These are phyloP conservation scores for Sylvicapra grimmia DNA, from an alignment of 2,113 vertebrate genomes.

Conservation along the genomic window DNA sequence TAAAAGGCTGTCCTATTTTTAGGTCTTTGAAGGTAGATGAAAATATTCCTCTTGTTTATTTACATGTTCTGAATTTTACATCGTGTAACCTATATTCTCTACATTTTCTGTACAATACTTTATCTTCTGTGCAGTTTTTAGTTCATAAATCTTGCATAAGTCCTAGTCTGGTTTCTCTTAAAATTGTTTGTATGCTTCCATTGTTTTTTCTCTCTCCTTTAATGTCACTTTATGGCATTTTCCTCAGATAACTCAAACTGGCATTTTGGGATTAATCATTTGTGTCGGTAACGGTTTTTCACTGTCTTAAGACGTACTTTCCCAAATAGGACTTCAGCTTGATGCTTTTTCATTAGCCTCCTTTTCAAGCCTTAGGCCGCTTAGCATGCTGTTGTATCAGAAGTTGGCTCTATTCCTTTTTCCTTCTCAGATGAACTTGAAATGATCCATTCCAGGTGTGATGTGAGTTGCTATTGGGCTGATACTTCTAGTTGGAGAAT, in stretches of 20 bases:
- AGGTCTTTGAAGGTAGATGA: not conserved
- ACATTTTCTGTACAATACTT: not conserved
- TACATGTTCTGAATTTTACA: not conserved
- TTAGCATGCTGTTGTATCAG: not conserved
- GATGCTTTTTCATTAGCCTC: not conserved
- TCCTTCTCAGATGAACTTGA: not conserved
- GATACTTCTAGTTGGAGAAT: not conserved
- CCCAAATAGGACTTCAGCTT: not conserved
- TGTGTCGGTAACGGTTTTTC: not conserved
- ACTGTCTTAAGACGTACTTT: not conserved
- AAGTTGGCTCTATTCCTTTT: not conserved
- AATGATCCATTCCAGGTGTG: not conserved
- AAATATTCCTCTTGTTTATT: not conserved
- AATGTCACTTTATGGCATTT: not conserved
- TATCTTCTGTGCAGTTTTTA: not conserved
- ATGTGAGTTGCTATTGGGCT: not conserved
- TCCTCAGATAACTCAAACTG: not conserved
- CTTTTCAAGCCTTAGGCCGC: not conserved
- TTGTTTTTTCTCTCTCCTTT: not conserved
- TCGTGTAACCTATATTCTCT: not conserved
- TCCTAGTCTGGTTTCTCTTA: not conserved
- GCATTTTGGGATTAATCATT: constrained; percentile 15
- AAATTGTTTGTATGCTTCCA: not conserved
- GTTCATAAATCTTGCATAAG: not conserved
- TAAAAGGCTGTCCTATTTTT: not conserved